Conservation (phyloP, 35 echinoderm and acorn worm genomes). For the Strongylocentrotus purpuratus region DNA sequence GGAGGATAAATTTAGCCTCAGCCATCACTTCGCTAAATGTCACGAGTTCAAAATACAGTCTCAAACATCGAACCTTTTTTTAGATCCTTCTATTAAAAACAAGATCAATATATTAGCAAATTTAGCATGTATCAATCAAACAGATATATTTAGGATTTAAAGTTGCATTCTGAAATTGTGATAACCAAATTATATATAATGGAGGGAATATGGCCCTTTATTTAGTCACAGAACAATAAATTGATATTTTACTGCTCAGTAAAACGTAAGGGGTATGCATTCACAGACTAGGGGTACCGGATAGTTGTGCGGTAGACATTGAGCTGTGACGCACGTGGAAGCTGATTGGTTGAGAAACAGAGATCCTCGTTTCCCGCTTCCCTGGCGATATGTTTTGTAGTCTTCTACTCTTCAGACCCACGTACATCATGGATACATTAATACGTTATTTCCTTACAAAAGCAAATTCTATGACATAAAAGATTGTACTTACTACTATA, state of each 20-base stretch:
- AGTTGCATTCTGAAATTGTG: no score
- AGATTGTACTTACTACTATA: no score
- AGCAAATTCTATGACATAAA: no score
- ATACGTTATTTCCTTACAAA: no score
- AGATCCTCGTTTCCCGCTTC: slow-evolving; percentile 3
- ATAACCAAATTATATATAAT: no score
- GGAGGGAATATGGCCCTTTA: no score
- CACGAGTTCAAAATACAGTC: slow-evolving; percentile 19
- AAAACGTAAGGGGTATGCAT: not conserved
- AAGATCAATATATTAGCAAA: no score
- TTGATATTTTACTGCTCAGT: not conserved
- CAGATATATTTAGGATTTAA: no score
- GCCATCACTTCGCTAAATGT: slow-evolving; percentile 21
- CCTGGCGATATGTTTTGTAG: not conserved
- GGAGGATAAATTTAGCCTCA: slow-evolving; percentile 27
- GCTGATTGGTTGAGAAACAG: slow-evolving; percentile 21
- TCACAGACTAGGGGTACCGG: not conserved
- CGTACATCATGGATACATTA: not conserved
- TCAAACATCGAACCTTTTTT: not conserved
- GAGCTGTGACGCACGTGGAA: slow-evolving; percentile 33
- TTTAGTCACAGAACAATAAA: not conserved
- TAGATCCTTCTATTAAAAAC: no score
- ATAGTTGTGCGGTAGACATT: not conserved
- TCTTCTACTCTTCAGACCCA: not conserved
- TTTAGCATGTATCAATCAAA: no score